Percentiles rank a stretch among this genome's conserved stretches.
These are phyloP conservation scores for Daphoenositta chrysoptera DNA, from an alignment of 2,113 vertebrate genomes.

Conservation along the genomic window DNA sequence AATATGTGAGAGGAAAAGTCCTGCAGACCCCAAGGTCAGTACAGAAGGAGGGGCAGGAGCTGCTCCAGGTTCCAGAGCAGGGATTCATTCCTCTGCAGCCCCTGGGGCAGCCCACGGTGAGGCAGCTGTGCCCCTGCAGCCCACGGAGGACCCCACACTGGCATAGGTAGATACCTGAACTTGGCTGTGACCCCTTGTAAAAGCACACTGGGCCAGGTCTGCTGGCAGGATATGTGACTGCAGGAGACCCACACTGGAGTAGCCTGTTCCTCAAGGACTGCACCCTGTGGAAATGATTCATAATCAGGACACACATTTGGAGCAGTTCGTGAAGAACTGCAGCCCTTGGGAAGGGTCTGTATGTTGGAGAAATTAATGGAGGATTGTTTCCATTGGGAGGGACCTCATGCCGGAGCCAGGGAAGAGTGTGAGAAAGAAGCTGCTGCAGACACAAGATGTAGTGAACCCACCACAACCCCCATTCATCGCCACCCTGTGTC, in stretches of 20 bases:
- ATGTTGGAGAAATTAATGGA: not conserved
- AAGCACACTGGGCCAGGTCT: not conserved
- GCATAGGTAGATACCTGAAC: not conserved
- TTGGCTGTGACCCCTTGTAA: not conserved
- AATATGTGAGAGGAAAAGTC: not conserved
- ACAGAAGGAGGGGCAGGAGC: not conserved
- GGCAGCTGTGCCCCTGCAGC: not conserved
- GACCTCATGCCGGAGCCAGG: not conserved
- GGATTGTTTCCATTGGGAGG: not conserved
- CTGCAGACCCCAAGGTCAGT: not conserved
- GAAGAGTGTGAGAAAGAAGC: not conserved
- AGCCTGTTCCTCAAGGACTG: not conserved
- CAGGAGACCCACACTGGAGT: not conserved
- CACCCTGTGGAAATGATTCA: not conserved
- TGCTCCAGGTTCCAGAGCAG: not conserved
- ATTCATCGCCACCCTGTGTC: rapidly evolving
- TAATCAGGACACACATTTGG: not conserved
- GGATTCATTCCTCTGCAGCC: not conserved
- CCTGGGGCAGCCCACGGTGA: not conserved
- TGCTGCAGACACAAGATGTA: not conserved
- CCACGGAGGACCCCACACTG: not conserved
- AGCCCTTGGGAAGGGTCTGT: not conserved
- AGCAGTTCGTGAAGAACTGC: not conserved
- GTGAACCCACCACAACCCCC: not conserved
- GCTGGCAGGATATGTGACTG: not conserved